These are phyloP conservation scores for Hyles euphorbiae DNA, from an alignment of 1,140 invertebrate genomes.

Conservation along the genomic window DNA sequence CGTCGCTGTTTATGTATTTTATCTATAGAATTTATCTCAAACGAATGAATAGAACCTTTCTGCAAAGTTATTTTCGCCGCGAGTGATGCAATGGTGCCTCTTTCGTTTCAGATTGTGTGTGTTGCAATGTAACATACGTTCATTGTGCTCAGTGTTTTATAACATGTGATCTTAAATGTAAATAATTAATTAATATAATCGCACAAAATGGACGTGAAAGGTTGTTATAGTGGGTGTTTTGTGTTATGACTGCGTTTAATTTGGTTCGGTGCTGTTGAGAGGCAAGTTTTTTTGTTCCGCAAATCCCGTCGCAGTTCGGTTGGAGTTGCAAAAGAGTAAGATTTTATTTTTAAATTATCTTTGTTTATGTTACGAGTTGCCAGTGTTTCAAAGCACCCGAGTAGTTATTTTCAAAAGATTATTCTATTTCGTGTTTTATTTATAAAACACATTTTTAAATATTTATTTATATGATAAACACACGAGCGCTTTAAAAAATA, in stretches of 20 bases:
- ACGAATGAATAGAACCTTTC: slow-evolving; percentile 7
- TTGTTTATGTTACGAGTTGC: neutral
- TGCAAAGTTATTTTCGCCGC: slow-evolving; percentile 17
- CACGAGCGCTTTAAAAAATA: no score
- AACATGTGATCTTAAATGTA: slow-evolving; percentile 65
- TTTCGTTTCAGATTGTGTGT: slow-evolving; percentile 25
- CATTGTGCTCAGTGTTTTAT: slow-evolving; percentile 21
- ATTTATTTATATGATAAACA: no score
- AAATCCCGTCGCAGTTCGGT: neutral
- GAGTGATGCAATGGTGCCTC: slow-evolving; percentile 32
- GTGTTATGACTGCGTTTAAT: slow-evolving; percentile 40
- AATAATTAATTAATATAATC: slow-evolving; percentile 55
- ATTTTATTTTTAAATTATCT: slow-evolving; percentile 2
- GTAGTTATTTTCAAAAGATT: no score
- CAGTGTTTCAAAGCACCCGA: no score
- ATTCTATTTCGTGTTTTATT: no score
- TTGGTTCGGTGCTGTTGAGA: neutral
- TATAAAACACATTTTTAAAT: no score
- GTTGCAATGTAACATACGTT: slow-evolving; percentile 3
- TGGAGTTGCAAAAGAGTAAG: slow-evolving; percentile 10
- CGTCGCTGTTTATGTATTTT: slow-evolving; percentile 10
- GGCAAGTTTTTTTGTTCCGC: neutral
- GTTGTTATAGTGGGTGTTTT: slow-evolving; percentile 51
- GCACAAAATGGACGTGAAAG: slow-evolving; percentile 61
- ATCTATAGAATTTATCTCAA: slow-evolving; percentile 7